A percentile compares a stretch with the other conserved stretches of the same genome.
Conservation (phyloP, 53 echinoderm and acorn worm species). For the Paelopatides confundens region DNA sequence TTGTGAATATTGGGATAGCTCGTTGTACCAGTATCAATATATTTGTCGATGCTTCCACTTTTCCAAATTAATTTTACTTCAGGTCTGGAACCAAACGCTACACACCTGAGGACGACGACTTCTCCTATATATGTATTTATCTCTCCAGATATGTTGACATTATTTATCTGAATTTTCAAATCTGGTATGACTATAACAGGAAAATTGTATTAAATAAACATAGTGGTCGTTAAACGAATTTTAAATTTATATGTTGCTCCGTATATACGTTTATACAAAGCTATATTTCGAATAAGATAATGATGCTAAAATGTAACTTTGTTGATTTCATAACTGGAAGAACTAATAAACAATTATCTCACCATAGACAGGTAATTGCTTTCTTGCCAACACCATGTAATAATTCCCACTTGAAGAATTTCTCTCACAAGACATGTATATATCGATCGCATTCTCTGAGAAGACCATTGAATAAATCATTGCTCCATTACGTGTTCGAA, state of each 20-base stretch:
- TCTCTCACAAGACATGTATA: not conserved
- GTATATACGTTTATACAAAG: no score
- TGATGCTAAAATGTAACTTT: no score
- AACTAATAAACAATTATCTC: no score
- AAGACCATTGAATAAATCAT: not conserved
- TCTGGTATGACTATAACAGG: not conserved
- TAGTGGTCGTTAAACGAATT: no score
- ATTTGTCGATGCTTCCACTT: not conserved
- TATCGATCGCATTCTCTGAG: not conserved
- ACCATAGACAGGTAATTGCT: not conserved
- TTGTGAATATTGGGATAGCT: not conserved
- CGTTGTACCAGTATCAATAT: not conserved
- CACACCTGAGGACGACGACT: not conserved
- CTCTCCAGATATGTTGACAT: not conserved
- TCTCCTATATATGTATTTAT: not conserved
- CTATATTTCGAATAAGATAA: no score
- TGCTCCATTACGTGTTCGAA: not conserved
- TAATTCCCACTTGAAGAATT: not conserved
- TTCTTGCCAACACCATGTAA: not conserved
- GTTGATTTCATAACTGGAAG: no score
- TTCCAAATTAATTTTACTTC: not conserved
- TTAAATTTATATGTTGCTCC: no score
- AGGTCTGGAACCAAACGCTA: slow-evolving; percentile 28
- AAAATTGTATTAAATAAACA: not conserved
- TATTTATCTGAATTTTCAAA: not conserved